Evolutionary conservation across 2,797 vertebrate species (phyloP).

Genomic region (Coregonus ussuriensis): DNA sequence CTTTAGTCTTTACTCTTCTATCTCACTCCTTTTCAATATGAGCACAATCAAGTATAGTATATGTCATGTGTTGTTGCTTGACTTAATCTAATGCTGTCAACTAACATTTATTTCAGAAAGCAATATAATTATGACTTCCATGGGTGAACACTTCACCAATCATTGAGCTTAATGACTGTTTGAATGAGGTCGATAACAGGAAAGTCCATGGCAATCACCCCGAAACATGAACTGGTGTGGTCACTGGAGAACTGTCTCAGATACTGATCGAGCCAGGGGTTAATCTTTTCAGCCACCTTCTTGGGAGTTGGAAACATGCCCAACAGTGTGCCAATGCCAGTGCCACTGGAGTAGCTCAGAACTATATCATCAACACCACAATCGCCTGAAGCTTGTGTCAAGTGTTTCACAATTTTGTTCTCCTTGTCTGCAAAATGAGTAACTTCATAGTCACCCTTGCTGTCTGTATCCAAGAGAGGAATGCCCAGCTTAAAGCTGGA

Average conservation of each 20-base stretch:
- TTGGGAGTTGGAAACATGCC: constrained; percentile 61
- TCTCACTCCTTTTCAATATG: not conserved
- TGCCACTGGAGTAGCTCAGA: constrained; percentile 59
- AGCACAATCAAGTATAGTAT: not conserved
- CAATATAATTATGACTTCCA: not conserved
- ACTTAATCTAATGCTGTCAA: not conserved
- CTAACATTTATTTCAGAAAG: not conserved
- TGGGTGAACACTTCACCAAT: not conserved
- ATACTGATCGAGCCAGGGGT: constrained; percentile 64
- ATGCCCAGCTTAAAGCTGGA: constrained; percentile 55
- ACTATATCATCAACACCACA: constrained; percentile 39
- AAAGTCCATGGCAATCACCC: constrained; percentile 66
- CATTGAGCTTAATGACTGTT: constrained; percentile 53
- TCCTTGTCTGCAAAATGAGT: constrained; percentile 51
- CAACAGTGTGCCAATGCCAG: constrained; percentile 54
- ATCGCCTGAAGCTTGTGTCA: constrained; percentile 35
- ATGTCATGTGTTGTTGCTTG: not conserved
- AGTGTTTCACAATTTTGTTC: constrained; percentile 34
- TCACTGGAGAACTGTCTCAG: constrained; percentile 42
- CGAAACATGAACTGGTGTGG: constrained; percentile 52
- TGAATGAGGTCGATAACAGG: constrained; percentile 66
- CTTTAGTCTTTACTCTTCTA: not conserved
- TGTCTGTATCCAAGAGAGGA: constrained; percentile 42
- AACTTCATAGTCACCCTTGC: constrained; percentile 41
- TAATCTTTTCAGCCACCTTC: constrained; percentile 55